These are phyloP conservation scores for Ophion slaviceki DNA, from an alignment of 2,888 invertebrate species.

Conservation along the genomic window DNA sequence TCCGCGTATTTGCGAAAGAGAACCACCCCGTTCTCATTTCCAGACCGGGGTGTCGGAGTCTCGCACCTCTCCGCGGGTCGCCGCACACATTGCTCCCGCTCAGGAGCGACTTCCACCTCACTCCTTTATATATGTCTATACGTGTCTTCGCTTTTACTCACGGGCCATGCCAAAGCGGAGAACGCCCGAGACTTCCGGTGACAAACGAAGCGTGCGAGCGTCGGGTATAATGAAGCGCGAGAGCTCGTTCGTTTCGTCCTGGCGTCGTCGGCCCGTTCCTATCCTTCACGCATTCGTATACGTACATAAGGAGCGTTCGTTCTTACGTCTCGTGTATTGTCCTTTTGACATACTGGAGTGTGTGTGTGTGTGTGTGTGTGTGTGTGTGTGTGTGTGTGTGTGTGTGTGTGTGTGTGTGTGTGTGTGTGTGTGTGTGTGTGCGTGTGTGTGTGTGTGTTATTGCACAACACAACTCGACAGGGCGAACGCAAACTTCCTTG, in stretches of 20 bases:
- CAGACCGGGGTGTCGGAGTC: conserved; percentile 44
- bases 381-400: neutral
- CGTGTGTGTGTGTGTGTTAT: neutral
- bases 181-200: conserved; percentile 80
- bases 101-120: conserved; percentile 30
- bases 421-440: neutral
- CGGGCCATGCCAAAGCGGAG: conserved; percentile 40
- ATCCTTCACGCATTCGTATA: neutral
- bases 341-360: neutral
- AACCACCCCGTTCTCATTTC: conserved; percentile 38
- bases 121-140: conserved; percentile 22
- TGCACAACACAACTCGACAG: conserved; percentile 16
- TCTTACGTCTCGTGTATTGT: conserved; percentile 6
- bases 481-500: conserved; percentile 35
- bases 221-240: conserved; percentile 82
- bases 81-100: conserved; percentile 47
- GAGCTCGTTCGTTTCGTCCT: conserved; percentile 78
- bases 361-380: neutral
- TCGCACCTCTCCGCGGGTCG: conserved; percentile 56
- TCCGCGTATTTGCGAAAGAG: conserved; percentile 18
- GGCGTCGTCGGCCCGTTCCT: conserved; percentile 42
- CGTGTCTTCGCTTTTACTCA: conserved; percentile 40
- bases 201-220: conserved; percentile 83
- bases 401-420: neutral
- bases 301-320: neutral